Evolutionary conservation across 2,797 vertebrate genomes (phyloP), one percentile per base, ranked within the genome.

Genomic region (Cynodonichthys magdalenae): DNA sequence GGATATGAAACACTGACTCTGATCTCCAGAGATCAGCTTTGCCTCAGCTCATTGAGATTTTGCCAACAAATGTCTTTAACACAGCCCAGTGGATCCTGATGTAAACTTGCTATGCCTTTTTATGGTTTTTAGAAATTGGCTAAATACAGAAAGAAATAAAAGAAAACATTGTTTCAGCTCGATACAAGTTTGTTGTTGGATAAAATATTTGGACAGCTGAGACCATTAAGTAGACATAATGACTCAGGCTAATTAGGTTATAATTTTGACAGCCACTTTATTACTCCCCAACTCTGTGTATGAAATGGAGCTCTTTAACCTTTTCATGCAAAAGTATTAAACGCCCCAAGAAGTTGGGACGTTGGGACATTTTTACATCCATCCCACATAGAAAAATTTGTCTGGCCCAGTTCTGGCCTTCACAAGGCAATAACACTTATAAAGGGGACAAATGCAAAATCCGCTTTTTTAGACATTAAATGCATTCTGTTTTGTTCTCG

Each of bases 21-120:
- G 77, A 82, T 87, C 89, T 83, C 81, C 54, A 0, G 81, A 79
- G 83, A 85, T 70, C 63, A 58, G 78, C 65, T 81, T 77, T 80
- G 53, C 60, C 59, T n/a, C 62, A 46, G 63, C 69, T 62, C 69
- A 47, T 60, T 73, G 69, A 73, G 17, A 54, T 80, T 71, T 66
- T 59, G 24, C 72, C 72, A 64, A 64, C 59, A 57, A 70, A 59
- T 42, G 45, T 61, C 15, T 77, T 18, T 62, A 74, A 36, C 62
- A 61, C 50, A 39, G 36, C 57, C 31, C 34, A 50, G 55, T 19
- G n/a, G 57, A 66, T 46, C 54, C 27, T 50, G 42, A 57, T 66
- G 41, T 64, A 77, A 71, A 68, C 57, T 12, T 50, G 34, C 27
- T 51, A 51, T 34, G 42, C 63, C 19, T 53, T 52, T 42, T 6